A percentile compares a stretch with the other conserved stretches of the same genome.
Evolutionary conservation across 2,888 invertebrate species (phyloP).

Genomic region (Synanthedon andrenaeformis): DNA sequence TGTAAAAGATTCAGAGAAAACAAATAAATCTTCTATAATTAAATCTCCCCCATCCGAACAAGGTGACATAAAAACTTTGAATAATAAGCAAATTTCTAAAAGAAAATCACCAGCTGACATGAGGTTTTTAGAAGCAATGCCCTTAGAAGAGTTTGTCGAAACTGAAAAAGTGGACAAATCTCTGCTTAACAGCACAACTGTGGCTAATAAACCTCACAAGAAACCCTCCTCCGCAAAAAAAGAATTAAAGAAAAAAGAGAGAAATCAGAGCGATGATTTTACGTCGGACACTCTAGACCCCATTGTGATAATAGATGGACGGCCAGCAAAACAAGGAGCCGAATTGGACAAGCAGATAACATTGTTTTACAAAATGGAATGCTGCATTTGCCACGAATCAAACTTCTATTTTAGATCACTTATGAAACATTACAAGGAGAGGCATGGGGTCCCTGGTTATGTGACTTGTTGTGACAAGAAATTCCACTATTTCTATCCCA

Average conservation of each 20-base stretch:
- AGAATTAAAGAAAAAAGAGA: slow-evolving; percentile 14
- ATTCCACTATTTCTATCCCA: slow-evolving; percentile 62
- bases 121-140: slow-evolving; percentile 54
- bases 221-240: slow-evolving; percentile 5
- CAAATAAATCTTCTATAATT: slow-evolving; percentile 9
- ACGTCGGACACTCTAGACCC: slow-evolving; percentile 35
- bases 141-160: slow-evolving; percentile 52
- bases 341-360: slow-evolving; percentile 58
- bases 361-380: slow-evolving; percentile 63
- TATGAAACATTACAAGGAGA: slow-evolving; percentile 61
- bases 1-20: slow-evolving; percentile 15
- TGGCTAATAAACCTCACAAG: slow-evolving; percentile 10
- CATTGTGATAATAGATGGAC: slow-evolving; percentile 47
- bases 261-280: slow-evolving; percentile 18
- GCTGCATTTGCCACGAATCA: slow-evolving; percentile 56
- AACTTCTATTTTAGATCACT: slow-evolving; percentile 56
- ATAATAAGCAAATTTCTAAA: slow-evolving; percentile 22
- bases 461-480: slow-evolving; percentile 61
- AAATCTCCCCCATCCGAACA: slow-evolving; percentile 34
- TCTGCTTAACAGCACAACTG: slow-evolving; percentile 26
- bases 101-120: slow-evolving; percentile 40
- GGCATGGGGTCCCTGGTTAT: slow-evolving; percentile 62
- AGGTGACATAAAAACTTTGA: slow-evolving; percentile 33
- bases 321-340: slow-evolving; percentile 51
- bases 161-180: slow-evolving; percentile 45